Evolutionary conservation across 2,888 invertebrate genomes (phyloP).

Genomic region (Pachymerium ferrugineum): DNA sequence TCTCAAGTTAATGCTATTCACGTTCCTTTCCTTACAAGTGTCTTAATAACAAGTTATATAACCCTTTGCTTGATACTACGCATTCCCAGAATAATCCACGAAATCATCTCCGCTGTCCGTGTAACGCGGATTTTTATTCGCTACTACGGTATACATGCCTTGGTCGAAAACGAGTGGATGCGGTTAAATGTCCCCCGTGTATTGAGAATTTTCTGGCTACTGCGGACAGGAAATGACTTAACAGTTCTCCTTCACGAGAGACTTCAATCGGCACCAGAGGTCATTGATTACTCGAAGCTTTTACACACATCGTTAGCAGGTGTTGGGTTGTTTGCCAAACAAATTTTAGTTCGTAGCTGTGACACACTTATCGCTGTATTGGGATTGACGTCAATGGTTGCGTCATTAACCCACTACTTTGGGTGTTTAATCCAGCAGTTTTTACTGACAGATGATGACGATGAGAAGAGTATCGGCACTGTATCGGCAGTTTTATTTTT

Average conservation of each 20-base stretch:
- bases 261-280: not conserved
- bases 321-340: conserved; percentile 53
- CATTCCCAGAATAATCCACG: conserved; percentile 34
- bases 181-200: conserved; percentile 83
- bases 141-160: conserved; percentile 76
- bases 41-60: too few relatives aligned
- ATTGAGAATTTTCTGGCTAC: conserved; percentile 78
- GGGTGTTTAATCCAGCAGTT: conserved; percentile 86
- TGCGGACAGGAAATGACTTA: conserved; percentile 65
- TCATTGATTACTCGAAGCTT: conserved; percentile 24
- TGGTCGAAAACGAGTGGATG: conserved; percentile 85
- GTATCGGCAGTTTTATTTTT: conserved; percentile 92
- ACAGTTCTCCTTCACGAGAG: conserved; percentile 36
- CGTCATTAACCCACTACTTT: conserved; percentile 81
- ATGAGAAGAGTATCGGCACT: conserved; percentile 86
- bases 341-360: conserved; percentile 76
- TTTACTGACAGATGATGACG: conserved; percentile 74
- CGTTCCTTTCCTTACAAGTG: too few relatives aligned
- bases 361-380: conserved; percentile 84
- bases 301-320: not conserved
- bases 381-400: conserved; percentile 87
- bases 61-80: conserved; percentile 34
- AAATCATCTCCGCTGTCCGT: conserved; percentile 56
- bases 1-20: conserved; percentile 32
- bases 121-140: conserved; percentile 67